phyloP scores from a whole-genome alignment of 2,797 vertebrate genomes.

The Mycteria americana region DNA sequence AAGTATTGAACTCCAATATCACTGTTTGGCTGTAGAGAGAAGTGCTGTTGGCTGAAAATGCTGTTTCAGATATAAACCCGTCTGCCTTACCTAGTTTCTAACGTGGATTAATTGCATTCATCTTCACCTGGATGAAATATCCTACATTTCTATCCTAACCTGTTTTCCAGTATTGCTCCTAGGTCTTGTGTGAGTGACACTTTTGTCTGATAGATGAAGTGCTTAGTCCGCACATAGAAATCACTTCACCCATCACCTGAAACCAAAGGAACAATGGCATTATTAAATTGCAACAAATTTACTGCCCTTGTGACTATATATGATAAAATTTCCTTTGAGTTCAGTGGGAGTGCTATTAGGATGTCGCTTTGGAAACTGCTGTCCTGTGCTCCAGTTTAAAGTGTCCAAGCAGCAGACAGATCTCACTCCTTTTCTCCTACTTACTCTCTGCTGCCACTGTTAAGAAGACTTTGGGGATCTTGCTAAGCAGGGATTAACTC shows the following conservation, averaged over 20 bases:
- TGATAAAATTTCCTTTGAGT: not conserved
- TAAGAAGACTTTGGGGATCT: not conserved
- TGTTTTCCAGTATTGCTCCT: not conserved
- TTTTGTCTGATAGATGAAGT: not conserved
- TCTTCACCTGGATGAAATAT: not conserved
- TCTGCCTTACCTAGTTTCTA: not conserved
- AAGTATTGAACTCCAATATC: slow-evolving; percentile 4
- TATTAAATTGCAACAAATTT: not conserved
- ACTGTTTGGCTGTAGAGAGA: not conserved
- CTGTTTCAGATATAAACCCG: not conserved
- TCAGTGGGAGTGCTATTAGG: not conserved
- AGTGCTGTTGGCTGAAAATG: not conserved
- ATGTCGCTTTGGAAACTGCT: not conserved
- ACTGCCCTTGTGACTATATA: not conserved
- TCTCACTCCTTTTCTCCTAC: not conserved
- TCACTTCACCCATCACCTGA: not conserved
- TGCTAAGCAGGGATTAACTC: not conserved
- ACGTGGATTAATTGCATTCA: not conserved
- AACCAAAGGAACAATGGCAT: not conserved
- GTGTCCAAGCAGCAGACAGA: not conserved
- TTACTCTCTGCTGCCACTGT: not conserved
- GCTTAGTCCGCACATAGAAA: not conserved
- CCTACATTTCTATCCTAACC: not conserved
- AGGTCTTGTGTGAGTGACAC: not conserved
- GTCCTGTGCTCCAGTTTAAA: not conserved